Conservation (phyloP, 2,888 invertebrate genomes). For the Drosophila sordidula region DNA sequence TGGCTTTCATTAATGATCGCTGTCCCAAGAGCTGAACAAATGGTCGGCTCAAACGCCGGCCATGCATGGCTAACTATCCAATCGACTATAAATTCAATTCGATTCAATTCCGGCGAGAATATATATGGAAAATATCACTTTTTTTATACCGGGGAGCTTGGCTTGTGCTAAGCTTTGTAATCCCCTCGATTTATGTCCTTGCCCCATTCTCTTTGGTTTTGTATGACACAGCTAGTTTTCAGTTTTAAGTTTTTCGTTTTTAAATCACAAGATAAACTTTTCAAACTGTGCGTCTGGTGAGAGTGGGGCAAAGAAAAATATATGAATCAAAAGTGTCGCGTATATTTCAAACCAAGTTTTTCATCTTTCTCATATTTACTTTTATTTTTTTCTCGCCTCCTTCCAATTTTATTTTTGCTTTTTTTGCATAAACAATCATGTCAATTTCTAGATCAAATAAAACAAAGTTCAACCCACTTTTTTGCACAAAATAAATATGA, state of each 20-base stretch:
- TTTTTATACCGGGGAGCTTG: conserved; percentile 17
- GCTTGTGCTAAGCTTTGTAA: conserved; percentile 43
- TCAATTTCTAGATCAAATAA: conserved; percentile 77
- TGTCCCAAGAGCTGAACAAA: not conserved
- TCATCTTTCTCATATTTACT: conserved; percentile 27
- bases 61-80: conserved; percentile 2
- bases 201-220: conserved; percentile 3
- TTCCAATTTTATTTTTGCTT: not conserved
- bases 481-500: conserved; percentile 48
- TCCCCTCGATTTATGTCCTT: conserved; percentile 38
- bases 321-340: conserved; percentile 57
- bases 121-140: conserved; percentile 1
- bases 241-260: conserved; percentile 4
- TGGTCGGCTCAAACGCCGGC: not conserved
- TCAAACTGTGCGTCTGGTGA: conserved; percentile 26
- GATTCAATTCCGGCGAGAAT: conserved; percentile 29
- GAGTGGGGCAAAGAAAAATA: conserved; percentile 3
- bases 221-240: conserved; percentile 41
- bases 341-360: conserved; percentile 43
- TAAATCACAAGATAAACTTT: conserved; percentile 57
- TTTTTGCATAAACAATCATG: conserved; percentile 75
- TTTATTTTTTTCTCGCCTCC: conserved; percentile 2
- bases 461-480: conserved; percentile 66
- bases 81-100: conserved; percentile 34
- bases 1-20: conserved; percentile 72